These are phyloP conservation scores for Hetaerina titia DNA, from an alignment of 2,888 invertebrate genomes.

Conservation along the genomic window DNA sequence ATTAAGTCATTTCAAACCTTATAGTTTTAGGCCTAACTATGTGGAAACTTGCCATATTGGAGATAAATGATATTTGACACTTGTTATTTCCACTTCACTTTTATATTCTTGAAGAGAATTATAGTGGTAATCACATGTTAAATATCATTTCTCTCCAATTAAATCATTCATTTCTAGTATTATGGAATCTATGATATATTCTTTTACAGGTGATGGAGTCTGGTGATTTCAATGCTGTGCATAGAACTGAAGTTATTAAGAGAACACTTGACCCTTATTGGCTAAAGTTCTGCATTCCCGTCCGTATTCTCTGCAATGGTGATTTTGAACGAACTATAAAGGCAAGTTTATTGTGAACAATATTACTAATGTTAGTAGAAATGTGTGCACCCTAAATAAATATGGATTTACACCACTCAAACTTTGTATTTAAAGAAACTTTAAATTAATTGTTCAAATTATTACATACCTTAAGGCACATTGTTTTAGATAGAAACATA, in stretches of 20 bases:
- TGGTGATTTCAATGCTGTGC: conserved; percentile 77
- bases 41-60: too few species aligned
- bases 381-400: background rate
- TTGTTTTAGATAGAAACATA: background rate
- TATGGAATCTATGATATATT: too few species aligned
- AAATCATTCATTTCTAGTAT: background rate
- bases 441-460: background rate
- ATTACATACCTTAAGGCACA: background rate
- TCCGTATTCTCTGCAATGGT: conserved; percentile 77
- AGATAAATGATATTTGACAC: background rate
- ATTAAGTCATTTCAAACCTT: too few species aligned
- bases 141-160: background rate
- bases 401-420: background rate
- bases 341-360: conserved; percentile 72
- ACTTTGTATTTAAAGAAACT: background rate
- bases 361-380: background rate
- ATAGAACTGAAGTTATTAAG: conserved; percentile 79
- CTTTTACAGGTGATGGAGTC: conserved; percentile 75
- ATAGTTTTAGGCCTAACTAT: too few species aligned
- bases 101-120: background rate
- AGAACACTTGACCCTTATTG: conserved; percentile 79
- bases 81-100: background rate
- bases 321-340: conserved; percentile 78
- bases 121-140: background rate
- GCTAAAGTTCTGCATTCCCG: conserved; percentile 77